Conservation (phyloP, 2,113 vertebrate genomes). For the Halcyon senegalensis region DNA sequence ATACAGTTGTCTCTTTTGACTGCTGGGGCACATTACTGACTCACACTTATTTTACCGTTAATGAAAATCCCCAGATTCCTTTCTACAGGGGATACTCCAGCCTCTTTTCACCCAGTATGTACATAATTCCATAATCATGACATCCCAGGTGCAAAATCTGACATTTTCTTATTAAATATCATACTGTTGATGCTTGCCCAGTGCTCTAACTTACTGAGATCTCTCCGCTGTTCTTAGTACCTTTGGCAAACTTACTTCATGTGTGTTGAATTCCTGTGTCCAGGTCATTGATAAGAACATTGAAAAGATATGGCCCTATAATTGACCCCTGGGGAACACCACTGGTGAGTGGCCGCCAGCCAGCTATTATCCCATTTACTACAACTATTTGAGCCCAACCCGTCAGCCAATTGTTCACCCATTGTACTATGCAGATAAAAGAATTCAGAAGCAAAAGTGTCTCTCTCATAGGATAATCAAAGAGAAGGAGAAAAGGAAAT, state of each 20-base stretch:
- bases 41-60: rapidly evolving
- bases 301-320: background rate
- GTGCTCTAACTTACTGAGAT: background rate
- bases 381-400: background rate
- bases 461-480: background rate
- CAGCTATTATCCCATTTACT: background rate
- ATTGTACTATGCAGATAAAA: background rate
- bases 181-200: rapidly evolving
- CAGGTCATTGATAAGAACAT: background rate
- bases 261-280: background rate
- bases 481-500: background rate
- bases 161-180: background rate
- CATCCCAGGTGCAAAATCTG: background rate
- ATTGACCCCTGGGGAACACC: background rate
- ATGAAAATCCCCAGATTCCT: background rate
- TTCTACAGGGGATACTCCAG: background rate
- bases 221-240: background rate
- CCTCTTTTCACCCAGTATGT: background rate
- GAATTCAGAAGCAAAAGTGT: background rate
- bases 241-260: background rate
- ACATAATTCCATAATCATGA: rapidly evolving
- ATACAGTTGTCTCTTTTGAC: background rate
- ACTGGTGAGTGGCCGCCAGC: background rate
- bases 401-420: background rate
- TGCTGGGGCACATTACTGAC: background rate